Conservation (phyloP, 2,113 vertebrate genomes). For the Hiodon tergisus region DNA sequence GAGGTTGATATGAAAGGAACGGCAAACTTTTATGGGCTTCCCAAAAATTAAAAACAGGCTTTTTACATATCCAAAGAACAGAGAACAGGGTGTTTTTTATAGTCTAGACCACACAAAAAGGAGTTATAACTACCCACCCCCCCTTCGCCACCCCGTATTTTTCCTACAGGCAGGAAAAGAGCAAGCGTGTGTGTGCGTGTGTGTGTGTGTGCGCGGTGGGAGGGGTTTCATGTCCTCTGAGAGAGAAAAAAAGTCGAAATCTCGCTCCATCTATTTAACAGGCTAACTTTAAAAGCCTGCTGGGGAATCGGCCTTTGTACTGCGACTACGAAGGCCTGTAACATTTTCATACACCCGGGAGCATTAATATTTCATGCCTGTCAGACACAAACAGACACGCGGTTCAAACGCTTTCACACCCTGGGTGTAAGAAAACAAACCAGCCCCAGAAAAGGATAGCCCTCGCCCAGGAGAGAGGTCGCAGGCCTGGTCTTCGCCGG, state of each 20-base stretch:
- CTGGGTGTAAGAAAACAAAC: slow-evolving; percentile 59
- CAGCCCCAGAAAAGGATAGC: slow-evolving; percentile 58
- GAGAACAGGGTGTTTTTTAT: slow-evolving; percentile 83
- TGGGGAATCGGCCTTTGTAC: slow-evolving; percentile 63
- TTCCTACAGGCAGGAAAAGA: slow-evolving; percentile 56
- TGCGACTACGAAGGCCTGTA: slow-evolving; percentile 51
- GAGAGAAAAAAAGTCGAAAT: slow-evolving; percentile 38
- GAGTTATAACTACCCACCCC: slow-evolving; percentile 70
- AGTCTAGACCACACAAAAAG: slow-evolving; percentile 92
- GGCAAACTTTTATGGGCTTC: slow-evolving; percentile 89
- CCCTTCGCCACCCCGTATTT: slow-evolving; percentile 50
- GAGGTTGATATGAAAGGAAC: slow-evolving; percentile 65
- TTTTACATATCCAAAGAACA: slow-evolving; percentile 83
- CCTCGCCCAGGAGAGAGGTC: neutral
- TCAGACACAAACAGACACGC: slow-evolving; percentile 57
- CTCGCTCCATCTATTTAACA: slow-evolving; percentile 55
- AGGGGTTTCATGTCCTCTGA: slow-evolving; percentile 42
- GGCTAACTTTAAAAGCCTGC: slow-evolving; percentile 59
- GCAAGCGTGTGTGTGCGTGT: slow-evolving; percentile 16
- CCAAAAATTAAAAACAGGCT: slow-evolving; percentile 90
- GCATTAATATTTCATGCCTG: slow-evolving; percentile 66
- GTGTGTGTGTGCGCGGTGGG: slow-evolving; percentile 14
- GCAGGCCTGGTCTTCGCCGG: neutral
- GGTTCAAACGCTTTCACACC: slow-evolving; percentile 57
- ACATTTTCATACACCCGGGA: slow-evolving; percentile 60